Base-by-base conservation (phyloP, 2,797 vertebrate species). In the Clarias laeviceps region DNA sequence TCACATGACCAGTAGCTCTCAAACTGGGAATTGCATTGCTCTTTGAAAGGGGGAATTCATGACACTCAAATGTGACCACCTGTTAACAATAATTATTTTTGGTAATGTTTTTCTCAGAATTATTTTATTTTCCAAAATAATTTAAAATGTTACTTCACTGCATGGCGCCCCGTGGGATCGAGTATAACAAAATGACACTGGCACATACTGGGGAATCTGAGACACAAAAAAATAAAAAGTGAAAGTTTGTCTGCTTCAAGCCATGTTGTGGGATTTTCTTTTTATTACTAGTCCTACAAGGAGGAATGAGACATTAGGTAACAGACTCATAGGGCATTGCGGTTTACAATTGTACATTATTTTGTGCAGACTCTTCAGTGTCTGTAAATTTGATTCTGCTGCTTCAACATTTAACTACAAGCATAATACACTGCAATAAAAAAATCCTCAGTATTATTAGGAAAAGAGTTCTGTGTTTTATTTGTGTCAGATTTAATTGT, bases 401-500 rank as follows among this genome's bases (percentile, higher is more conserved):
- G 85, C 56, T 65, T 64, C 45, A 82, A 45, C 17, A 22, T 78
- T 27, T 40, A 72, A 82, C 37, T 82, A 20, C 27, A 80, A 29
- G 24, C 27, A 80, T 29, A 12, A 65, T 37, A 57, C 24, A 62
- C 40, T 76, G 70, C 50, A 6, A 57, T 59, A 74, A 45, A 45
- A 50, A 50, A 50, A 50, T 50, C n/a, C 9, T 68, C 24, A 59
- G 69, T 80, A 77, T 61, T 34, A 82, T 32, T 56, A 34, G 56
- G 45, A 78, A 50, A 86, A 82, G 32, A n/a, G 66, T 70, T 82
- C 9, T 29, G 40, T 76, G 32, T 12, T 85, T 56, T 85, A 59
- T 76, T 34, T 68, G 27, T 80, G 85, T 80, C 66, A 64, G 40
- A 73, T 72, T 80, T 80, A 54, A 86, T 86, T 73, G 40, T 15